Conservation (phyloP, 2,888 invertebrate species). For the Augiades crinisus region DNA sequence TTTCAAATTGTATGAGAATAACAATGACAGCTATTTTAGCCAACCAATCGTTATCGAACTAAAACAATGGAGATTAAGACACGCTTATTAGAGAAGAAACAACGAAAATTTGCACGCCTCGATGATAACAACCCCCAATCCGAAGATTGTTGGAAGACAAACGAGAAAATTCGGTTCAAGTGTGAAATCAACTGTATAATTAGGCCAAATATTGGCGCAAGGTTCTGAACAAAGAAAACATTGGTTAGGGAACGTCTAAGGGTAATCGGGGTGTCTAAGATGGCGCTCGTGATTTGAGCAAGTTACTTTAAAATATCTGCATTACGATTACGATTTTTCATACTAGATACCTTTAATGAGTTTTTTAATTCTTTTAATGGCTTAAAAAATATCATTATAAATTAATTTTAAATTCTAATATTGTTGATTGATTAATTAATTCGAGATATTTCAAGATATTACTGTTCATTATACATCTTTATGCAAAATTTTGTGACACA, state of each 20-base stretch:
- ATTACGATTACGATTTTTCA: too few species aligned
- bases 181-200: constrained; percentile 71
- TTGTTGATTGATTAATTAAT: too few species aligned
- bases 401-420: too few species aligned
- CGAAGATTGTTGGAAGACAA: constrained; percentile 43
- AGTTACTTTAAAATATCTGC: too few species aligned
- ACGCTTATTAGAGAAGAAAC: constrained; percentile 10
- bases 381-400: too few species aligned
- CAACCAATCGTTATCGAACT: not conserved
- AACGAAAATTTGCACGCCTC: constrained; percentile 9
- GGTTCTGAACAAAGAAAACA: constrained; percentile 66
- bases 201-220: constrained; percentile 64
- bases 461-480: too few species aligned
- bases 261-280: constrained; percentile 50
- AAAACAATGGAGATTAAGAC: constrained; percentile 5
- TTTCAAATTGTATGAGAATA: too few species aligned
- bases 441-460: too few species aligned
- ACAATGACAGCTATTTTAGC: not conserved
- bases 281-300: constrained; percentile 33
- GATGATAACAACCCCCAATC: constrained; percentile 15
- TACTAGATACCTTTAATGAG: too few species aligned
- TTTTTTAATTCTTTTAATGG: too few species aligned
- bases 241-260: constrained; percentile 54
- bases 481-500: too few species aligned
- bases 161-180: constrained; percentile 49